Base-by-base conservation (phyloP, 2,113 vertebrate species). In the Arvicanthis niloticus region DNA sequence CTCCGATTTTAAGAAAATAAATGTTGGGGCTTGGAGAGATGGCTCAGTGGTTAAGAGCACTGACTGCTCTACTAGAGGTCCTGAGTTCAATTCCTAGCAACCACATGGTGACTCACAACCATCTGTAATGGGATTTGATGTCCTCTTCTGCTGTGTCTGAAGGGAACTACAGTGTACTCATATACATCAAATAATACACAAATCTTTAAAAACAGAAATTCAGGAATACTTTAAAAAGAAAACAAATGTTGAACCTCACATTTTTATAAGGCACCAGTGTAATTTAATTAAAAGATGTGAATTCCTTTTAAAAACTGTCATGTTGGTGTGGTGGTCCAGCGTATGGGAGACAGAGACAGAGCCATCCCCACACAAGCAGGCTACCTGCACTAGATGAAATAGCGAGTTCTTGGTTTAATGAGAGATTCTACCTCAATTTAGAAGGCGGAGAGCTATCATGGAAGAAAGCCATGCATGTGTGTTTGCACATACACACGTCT, bases 1-100 rank as follows among this genome's bases (percentile, higher is more conserved):
- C 12, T 97, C 5, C 96, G 77, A 73, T 67, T 78, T 89, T 88
- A 60, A 91, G 56, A 77, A 95, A 88, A 93, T 88, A 78, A 93
- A 92, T 88, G 56, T 91, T 85, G 67, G 65, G 12, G 29, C 65
- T 67, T 67, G 12, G 11, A 67, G 65, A 67, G 65, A 67, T 67
- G 65, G 26, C 62, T 65, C 62, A 65, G 62, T 11, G 26, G 65
- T 29, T 67, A 67, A 67, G 65, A 31, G 65, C 65, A 67, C 65
- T 34, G 65, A 4, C 65, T 67, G 29, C 29, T 13, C 29, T 67
- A 31, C 22, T 29, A 67, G 29, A 67, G 65, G 65, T 67, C 65
- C 65, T 67, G 65, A 67, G 65, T 67, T 67, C 65, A 67, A 34
- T 67, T 65, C 62, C 26, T 26, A 65, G 62, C 26, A 65, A 65